Evolutionary conservation across 2,797 vertebrate species (phyloP).

Genomic region (Hafferia zeledoni): DNA sequence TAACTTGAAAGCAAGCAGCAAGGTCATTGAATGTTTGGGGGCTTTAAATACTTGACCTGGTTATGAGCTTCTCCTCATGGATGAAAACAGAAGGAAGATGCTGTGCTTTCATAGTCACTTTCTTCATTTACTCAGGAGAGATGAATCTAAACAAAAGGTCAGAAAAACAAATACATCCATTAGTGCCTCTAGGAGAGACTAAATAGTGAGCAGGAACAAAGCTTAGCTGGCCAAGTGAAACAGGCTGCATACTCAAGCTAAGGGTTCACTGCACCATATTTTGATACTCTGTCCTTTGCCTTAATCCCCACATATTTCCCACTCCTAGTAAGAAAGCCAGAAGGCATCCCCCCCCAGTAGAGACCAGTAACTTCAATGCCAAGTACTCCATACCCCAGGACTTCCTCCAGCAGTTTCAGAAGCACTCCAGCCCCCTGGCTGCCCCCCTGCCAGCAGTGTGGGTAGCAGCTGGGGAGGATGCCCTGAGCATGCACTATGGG

Average conservation of each 20-base stretch:
- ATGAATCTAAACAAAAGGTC: conserved; percentile 21
- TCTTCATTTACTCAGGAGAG: conserved; percentile 37
- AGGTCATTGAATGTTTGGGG: not conserved
- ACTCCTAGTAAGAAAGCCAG: not conserved
- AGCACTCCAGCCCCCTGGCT: not conserved
- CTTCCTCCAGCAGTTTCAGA: not conserved
- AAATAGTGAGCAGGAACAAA: not conserved
- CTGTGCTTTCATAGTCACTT: conserved; percentile 59
- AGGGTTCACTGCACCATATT: not conserved
- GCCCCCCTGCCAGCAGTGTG: too few species aligned
- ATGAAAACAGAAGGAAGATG: conserved; percentile 55
- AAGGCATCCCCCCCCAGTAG: not conserved
- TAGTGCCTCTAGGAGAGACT: not conserved
- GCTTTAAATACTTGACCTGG: conserved; percentile 63
- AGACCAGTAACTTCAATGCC: not conserved
- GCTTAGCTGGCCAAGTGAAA: not conserved
- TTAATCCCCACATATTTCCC: not conserved
- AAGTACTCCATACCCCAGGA: not conserved
- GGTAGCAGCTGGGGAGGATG: not conserved
- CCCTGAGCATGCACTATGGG: not conserved
- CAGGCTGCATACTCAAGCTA: not conserved
- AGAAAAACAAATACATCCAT: not conserved
- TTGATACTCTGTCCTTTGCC: not conserved
- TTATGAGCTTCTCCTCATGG: conserved; percentile 72
- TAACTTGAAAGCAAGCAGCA: not conserved